Conservation (phyloP, 2,888 invertebrate genomes). For the Drosophila quinaria region DNA sequence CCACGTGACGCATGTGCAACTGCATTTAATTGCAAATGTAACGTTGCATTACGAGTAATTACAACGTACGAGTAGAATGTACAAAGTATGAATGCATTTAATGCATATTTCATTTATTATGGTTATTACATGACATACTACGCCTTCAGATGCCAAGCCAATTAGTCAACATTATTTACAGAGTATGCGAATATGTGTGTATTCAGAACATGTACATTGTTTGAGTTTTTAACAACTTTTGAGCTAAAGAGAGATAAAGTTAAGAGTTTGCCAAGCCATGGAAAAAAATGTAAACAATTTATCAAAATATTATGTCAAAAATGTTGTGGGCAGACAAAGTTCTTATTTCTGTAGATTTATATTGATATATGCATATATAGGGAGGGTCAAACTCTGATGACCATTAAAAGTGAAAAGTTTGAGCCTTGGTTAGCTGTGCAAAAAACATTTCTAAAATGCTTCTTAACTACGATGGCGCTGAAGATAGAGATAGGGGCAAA, state of each 20-base stretch:
- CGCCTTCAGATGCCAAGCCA: constrained; percentile 19
- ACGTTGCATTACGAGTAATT: constrained; percentile 65
- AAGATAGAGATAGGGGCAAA: constrained; percentile 24
- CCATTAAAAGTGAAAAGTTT: constrained; percentile 81
- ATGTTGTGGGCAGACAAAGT: constrained; percentile 55
- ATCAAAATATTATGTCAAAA: constrained; percentile 78
- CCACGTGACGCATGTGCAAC: constrained; percentile 51
- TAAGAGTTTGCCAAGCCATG: not conserved
- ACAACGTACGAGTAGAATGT: constrained; percentile 10
- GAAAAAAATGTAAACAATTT: constrained; percentile 69
- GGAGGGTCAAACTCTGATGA: constrained; percentile 63
- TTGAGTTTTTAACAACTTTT: constrained; percentile 10
- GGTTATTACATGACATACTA: constrained; percentile 43
- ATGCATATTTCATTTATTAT: constrained; percentile 60
- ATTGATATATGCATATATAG: constrained; percentile 31
- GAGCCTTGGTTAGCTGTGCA: constrained; percentile 36
- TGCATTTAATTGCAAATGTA: constrained; percentile 78
- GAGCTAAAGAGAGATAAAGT: constrained; percentile 1
- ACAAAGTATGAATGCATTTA: constrained; percentile 44
- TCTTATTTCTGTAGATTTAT: constrained; percentile 49
- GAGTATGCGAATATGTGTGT: not conserved
- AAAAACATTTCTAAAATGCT: constrained; percentile 52
- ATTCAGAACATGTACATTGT: not conserved
- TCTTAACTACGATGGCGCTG: constrained; percentile 43
- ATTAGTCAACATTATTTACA: constrained; percentile 16